Conservation (phyloP, 2,888 invertebrate species). For the Diadegma fenestrale region DNA sequence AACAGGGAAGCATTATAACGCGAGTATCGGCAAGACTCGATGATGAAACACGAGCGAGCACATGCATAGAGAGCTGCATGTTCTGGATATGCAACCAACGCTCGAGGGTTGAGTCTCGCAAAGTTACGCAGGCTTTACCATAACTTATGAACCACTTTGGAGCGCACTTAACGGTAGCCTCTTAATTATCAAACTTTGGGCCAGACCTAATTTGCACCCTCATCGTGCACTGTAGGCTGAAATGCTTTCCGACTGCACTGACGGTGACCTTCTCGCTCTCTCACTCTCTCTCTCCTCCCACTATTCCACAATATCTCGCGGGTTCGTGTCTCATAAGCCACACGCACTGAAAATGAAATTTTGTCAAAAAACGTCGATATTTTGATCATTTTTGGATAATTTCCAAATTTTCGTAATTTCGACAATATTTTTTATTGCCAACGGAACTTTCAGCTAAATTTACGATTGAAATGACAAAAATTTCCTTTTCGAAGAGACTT, state of each 20-base stretch:
- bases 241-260: constrained; percentile 27
- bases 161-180: constrained; percentile 72
- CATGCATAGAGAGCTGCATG: constrained; percentile 14
- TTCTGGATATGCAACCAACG: constrained; percentile 4
- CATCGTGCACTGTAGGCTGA: constrained; percentile 35
- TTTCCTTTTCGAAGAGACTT: too few relatives aligned
- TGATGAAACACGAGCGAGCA: constrained; percentile 2
- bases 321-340: neutral
- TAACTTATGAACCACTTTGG: constrained; percentile 73
- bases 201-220: constrained; percentile 73
- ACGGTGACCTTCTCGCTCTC: constrained; percentile 27
- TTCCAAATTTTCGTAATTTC: too few relatives aligned
- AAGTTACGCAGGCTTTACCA: constrained; percentile 63
- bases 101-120: constrained; percentile 17
- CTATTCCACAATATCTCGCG: neutral
- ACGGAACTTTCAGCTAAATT: too few relatives aligned
- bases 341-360: too few relatives aligned
- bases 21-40: neutral
- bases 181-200: constrained; percentile 79
- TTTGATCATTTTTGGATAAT: too few relatives aligned
- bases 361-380: too few relatives aligned
- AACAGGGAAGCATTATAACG: neutral
- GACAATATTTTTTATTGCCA: too few relatives aligned
- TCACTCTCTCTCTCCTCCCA: constrained; percentile 25
- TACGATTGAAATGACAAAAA: too few relatives aligned